A percentile compares a stretch with the other conserved stretches of the same genome.
phyloP scores from a whole-genome alignment of 1,140 invertebrate genomes.

The Pristionchus pacificus region DNA sequence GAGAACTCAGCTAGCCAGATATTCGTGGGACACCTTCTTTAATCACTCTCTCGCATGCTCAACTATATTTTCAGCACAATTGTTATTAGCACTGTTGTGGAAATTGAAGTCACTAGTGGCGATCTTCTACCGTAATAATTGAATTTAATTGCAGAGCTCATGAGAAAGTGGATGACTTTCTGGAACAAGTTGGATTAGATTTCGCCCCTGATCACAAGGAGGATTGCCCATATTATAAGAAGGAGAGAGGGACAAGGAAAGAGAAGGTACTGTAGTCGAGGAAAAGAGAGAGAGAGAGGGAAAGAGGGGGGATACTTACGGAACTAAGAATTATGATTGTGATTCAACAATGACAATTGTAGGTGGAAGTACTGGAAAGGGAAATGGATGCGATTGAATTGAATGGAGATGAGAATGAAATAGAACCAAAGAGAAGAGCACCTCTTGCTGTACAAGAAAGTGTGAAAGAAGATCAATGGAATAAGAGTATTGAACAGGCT shows the following conservation, averaged over 20 bases:
- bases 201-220: constrained; percentile 39
- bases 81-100: too few species aligned
- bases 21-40: too few species aligned
- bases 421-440: neutral
- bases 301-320: neutral
- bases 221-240: constrained; percentile 35
- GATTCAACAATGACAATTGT: too few species aligned
- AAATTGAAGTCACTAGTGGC: too few species aligned
- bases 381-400: constrained; percentile 13
- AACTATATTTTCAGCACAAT: too few species aligned
- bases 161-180: constrained; percentile 28
- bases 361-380: constrained; percentile 16
- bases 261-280: neutral
- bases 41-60: too few species aligned
- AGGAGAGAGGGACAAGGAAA: neutral
- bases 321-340: too few species aligned
- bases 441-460: constrained; percentile 1
- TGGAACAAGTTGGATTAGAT: constrained; percentile 34
- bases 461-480: neutral
- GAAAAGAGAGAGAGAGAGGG: neutral
- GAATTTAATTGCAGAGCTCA: constrained; percentile 35
- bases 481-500: constrained; percentile 2
- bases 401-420: constrained; percentile 22
- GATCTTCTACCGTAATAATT: too few species aligned
- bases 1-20: too few species aligned